Conservation (phyloP, 2,797 vertebrate species). For the Knipowitschia caucasica region DNA sequence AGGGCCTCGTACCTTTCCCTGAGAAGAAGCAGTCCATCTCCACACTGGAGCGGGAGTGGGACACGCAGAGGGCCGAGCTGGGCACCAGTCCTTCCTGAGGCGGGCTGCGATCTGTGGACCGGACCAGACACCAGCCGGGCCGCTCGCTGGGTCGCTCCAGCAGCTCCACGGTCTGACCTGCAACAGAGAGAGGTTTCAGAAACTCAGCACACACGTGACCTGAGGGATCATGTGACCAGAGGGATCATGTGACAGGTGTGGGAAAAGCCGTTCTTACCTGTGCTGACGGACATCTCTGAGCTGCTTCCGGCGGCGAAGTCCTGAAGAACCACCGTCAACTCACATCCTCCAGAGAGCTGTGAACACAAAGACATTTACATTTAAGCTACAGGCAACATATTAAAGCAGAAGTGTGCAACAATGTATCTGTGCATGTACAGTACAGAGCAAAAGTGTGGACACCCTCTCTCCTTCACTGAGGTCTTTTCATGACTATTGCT, state of each 20-base stretch:
- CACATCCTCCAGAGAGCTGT: constrained; percentile 95
- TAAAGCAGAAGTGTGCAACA: not conserved
- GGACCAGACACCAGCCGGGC: constrained; percentile 92
- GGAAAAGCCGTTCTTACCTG: constrained; percentile 43
- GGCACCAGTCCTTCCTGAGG: constrained; percentile 94
- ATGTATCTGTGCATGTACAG: too few species aligned
- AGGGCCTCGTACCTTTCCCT: constrained; percentile 71
- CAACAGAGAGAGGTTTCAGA: not conserved
- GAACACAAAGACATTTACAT: not conserved
- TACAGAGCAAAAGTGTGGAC: too few species aligned
- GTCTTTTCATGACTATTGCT: too few species aligned
- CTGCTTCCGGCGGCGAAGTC: constrained; percentile 87
- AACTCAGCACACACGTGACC: too few species aligned
- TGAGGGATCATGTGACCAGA: not conserved
- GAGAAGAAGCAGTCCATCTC: constrained; percentile 95
- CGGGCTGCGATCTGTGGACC: constrained; percentile 87
- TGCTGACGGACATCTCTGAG: constrained; percentile 63
- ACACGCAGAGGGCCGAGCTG: constrained; percentile 88
- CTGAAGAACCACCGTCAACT: constrained; percentile 93
- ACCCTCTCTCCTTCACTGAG: too few species aligned
- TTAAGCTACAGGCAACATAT: not conserved
- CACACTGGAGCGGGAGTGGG: constrained; percentile 95
- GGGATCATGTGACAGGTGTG: not conserved
- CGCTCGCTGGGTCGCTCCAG: constrained; percentile 89
- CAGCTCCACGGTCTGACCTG: constrained; percentile 95